These are phyloP conservation scores for Rousettus madagascariensis DNA, from an alignment of 2,797 vertebrate species.

Conservation along the genomic window DNA sequence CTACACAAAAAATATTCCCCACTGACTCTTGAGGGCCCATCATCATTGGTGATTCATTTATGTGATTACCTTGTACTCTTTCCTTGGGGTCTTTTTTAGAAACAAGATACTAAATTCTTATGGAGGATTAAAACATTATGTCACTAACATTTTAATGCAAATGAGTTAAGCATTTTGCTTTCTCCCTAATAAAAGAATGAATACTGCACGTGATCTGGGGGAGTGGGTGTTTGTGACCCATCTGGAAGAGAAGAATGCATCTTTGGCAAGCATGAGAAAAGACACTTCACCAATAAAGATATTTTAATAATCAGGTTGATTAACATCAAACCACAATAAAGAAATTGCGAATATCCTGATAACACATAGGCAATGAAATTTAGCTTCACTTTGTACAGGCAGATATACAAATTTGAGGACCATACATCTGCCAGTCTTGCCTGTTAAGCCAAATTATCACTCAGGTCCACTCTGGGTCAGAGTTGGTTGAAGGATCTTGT, in stretches of 20 bases:
- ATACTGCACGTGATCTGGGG: neutral
- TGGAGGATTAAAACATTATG: neutral
- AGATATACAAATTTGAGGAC: neutral
- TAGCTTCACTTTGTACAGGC: neutral
- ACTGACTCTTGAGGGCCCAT: neutral
- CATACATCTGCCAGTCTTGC: neutral
- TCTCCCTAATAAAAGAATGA: neutral
- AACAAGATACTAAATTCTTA: neutral
- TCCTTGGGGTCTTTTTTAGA: slow-evolving; percentile 18
- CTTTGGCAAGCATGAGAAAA: neutral
- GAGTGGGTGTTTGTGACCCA: neutral
- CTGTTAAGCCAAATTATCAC: neutral
- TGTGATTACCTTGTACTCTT: neutral
- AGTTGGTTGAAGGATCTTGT: neutral
- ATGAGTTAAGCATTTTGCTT: neutral
- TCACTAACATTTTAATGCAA: neutral
- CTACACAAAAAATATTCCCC: neutral
- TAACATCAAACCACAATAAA: neutral
- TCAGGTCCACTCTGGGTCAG: neutral
- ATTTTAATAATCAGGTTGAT: neutral
- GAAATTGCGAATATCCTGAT: neutral
- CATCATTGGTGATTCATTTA: neutral
- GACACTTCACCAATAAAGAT: neutral
- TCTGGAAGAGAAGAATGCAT: neutral
- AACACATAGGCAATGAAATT: neutral